Conservation (phyloP, 2,113 vertebrate genomes). For the Axis porcinus region DNA sequence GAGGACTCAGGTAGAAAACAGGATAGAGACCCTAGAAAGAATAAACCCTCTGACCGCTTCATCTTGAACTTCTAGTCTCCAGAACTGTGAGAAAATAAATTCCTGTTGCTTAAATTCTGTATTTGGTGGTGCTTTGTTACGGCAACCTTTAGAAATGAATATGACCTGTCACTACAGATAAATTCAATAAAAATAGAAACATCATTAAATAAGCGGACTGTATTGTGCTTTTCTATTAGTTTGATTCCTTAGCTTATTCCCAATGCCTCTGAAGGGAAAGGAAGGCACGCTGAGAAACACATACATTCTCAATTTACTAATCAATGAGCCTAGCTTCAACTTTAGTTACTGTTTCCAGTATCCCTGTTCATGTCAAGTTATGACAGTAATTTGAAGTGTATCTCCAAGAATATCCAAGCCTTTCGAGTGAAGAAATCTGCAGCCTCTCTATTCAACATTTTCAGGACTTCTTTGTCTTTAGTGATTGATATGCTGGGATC, state of each 20-base stretch:
- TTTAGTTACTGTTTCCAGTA: not conserved
- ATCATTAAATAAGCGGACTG: not conserved
- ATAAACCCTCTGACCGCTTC: no score
- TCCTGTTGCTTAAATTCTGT: not conserved
- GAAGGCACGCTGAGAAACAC: not conserved
- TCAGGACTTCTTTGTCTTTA: not conserved
- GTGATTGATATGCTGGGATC: not conserved
- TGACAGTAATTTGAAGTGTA: not conserved
- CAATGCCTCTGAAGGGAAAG: not conserved
- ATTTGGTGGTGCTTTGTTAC: no score
- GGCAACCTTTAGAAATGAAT: not conserved
- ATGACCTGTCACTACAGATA: not conserved
- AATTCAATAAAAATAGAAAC: not conserved
- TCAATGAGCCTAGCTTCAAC: not conserved
- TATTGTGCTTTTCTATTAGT: not conserved
- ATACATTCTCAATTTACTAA: not conserved
- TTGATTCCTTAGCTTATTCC: not conserved
- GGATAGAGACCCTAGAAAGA: not conserved
- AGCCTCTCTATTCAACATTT: not conserved
- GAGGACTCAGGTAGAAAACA: accelerated
- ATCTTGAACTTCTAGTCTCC: not conserved
- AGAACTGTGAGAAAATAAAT: not conserved
- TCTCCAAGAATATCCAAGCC: not conserved
- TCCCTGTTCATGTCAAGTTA: not conserved
- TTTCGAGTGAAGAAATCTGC: not conserved